phyloP scores from a whole-genome alignment of 1,140 invertebrate genomes.

The Macrostomum lignano region DNA sequence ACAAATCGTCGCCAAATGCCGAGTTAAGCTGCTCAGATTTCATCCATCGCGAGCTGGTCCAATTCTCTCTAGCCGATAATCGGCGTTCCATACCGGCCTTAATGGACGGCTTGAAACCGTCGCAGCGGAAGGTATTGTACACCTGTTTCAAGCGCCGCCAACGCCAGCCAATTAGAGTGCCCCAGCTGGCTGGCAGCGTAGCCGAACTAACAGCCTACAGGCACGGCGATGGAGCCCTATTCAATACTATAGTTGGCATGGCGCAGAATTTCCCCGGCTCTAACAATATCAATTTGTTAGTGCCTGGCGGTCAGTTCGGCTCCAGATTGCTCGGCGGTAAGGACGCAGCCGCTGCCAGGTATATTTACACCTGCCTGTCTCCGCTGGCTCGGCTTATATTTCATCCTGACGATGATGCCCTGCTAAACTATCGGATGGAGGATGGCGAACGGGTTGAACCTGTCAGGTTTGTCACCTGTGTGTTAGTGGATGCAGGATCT shows the following conservation, averaged over 20 bases:
- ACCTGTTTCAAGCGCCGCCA: not conserved
- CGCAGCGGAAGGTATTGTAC: constrained; percentile 57
- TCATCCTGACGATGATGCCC: constrained; percentile 55
- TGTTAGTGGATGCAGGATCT: too few relatives aligned
- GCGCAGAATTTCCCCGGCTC: constrained; percentile 92
- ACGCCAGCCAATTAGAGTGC: not conserved
- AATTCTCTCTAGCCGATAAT: constrained; percentile 89
- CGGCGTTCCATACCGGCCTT: constrained; percentile 72
- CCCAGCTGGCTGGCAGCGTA: constrained; percentile 80
- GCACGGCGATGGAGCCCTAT: constrained; percentile 75
- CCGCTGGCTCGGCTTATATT: constrained; percentile 53
- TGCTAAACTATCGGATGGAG: constrained; percentile 54
- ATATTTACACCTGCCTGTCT: constrained; percentile 70
- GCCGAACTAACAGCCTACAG: constrained; percentile 88
- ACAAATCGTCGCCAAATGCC: too few relatives aligned
- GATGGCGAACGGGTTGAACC: constrained; percentile 70
- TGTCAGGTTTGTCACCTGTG: too few relatives aligned
- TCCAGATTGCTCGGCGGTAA: constrained; percentile 60
- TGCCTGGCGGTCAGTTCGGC: constrained; percentile 87
- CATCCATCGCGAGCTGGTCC: constrained; percentile 76
- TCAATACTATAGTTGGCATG: constrained; percentile 77
- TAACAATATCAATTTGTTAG: constrained; percentile 83
- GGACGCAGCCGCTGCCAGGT: constrained; percentile 80
- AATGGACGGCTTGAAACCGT: constrained; percentile 82
- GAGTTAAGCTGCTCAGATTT: too few relatives aligned